These are phyloP conservation scores for Vultur gryphus DNA, from an alignment of 2,797 vertebrate genomes.

Conservation along the genomic window DNA sequence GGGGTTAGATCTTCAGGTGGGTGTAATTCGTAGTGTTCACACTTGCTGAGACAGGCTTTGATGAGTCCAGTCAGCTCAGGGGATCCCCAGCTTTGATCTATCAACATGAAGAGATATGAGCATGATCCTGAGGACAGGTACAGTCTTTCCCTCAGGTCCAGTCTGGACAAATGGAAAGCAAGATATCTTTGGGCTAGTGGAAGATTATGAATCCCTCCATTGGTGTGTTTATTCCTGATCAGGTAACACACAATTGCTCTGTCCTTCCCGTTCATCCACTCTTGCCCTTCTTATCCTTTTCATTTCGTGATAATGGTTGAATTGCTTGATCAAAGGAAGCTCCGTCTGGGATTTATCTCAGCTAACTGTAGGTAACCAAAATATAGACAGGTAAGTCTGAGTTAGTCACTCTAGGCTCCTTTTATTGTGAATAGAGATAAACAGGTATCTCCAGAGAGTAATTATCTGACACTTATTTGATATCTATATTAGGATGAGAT, in stretches of 20 bases:
- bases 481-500: slow-evolving; percentile 26
- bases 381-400: slow-evolving; percentile 7
- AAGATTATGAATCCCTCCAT: not conserved
- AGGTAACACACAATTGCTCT: not conserved
- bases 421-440: slow-evolving; percentile 55
- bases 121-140: not conserved
- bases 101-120: not conserved
- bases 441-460: slow-evolving; percentile 27
- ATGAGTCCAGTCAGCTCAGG: not conserved
- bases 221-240: not conserved
- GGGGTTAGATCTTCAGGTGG: not conserved
- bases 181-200: not conserved
- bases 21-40: not conserved
- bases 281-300: slow-evolving; percentile 2
- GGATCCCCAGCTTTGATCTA: not conserved
- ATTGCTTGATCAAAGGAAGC: slow-evolving; percentile 34
- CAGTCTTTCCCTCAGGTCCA: not conserved
- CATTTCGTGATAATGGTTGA: slow-evolving; percentile 1
- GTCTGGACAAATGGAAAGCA: not conserved
- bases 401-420: slow-evolving; percentile 38
- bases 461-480: slow-evolving; percentile 33
- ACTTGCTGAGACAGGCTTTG: not conserved
- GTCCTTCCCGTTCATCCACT: not conserved
- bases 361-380: slow-evolving; percentile 12
- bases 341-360: slow-evolving; percentile 22